Conservation (phyloP, 2,888 invertebrate species). For the Zele albiditarsus region DNA sequence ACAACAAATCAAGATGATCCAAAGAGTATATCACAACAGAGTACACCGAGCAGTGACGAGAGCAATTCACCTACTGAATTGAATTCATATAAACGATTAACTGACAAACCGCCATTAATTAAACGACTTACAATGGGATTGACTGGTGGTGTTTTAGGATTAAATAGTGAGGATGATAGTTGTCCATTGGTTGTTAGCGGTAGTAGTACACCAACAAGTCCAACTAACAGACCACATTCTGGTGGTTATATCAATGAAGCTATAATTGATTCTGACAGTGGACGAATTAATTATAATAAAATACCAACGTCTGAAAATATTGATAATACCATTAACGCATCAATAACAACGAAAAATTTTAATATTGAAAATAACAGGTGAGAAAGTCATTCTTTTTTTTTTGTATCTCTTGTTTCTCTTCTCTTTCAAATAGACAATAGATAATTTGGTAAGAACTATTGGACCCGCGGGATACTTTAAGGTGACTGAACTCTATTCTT, state of each 20-base stretch:
- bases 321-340: constrained; percentile 68
- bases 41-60: constrained; percentile 85
- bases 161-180: constrained; percentile 80
- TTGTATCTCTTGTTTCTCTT: no score
- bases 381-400: constrained; percentile 32
- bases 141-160: constrained; percentile 73
- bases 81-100: constrained; percentile 87
- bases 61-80: constrained; percentile 91
- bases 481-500: no score
- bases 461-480: no score
- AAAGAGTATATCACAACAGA: constrained; percentile 74
- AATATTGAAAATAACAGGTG: constrained; percentile 77
- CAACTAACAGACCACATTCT: constrained; percentile 79
- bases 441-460: no score
- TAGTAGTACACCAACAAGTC: constrained; percentile 80
- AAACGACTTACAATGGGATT: constrained; percentile 86
- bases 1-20: constrained; percentile 64
- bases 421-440: no score
- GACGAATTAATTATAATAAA: constrained; percentile 64
- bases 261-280: constrained; percentile 78
- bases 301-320: constrained; percentile 66
- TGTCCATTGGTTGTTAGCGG: constrained; percentile 85
- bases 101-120: constrained; percentile 86
- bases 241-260: constrained; percentile 89
- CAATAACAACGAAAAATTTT: constrained; percentile 76